These are phyloP conservation scores for Heliopora coerulea DNA, from an alignment of 92 coral and sea anemone genomes.

Conservation along the genomic window DNA sequence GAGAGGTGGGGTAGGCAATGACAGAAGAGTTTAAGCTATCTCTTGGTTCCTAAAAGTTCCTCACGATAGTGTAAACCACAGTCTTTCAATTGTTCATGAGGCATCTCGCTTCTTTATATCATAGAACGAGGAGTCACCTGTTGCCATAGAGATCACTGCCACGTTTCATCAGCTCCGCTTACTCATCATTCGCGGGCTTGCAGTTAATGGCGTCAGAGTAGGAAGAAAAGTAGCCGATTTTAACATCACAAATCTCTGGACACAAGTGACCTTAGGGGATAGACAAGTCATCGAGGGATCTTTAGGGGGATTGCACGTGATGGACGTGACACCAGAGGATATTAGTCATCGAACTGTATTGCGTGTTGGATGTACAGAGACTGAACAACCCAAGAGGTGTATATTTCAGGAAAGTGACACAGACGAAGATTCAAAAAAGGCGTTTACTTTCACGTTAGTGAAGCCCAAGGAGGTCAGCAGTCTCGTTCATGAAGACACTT, in stretches of 20 bases:
- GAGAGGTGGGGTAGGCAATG: neutral
- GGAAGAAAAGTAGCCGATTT: constrained; percentile 94
- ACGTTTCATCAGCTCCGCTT: constrained; percentile 75
- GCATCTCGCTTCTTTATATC: no score
- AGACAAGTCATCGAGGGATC: constrained; percentile 82
- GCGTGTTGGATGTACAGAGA: constrained; percentile 68
- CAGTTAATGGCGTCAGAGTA: constrained; percentile 48
- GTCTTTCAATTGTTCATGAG: no score
- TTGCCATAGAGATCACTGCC: constrained; percentile 72
- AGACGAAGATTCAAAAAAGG: constrained; percentile 64
- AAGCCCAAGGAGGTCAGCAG: constrained; percentile 55
- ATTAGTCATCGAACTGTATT: constrained; percentile 71
- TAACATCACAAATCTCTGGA: constrained; percentile 69
- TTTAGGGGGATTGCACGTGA: constrained; percentile 83
- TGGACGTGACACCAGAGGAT: constrained; percentile 97
- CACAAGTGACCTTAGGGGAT: constrained; percentile 75
- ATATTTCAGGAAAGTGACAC: constrained; percentile 56
- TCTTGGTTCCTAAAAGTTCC: no score
- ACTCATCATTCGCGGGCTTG: constrained; percentile 74
- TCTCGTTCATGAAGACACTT: neutral
- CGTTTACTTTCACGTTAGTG: constrained; percentile 75
- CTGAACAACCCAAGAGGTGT: constrained; percentile 31
- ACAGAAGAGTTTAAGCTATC: no score
- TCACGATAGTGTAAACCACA: no score
- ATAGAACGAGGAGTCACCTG: constrained; percentile 47